Base-by-base conservation (phyloP, 2,113 vertebrate genomes). In the Sinosuthora webbiana region DNA sequence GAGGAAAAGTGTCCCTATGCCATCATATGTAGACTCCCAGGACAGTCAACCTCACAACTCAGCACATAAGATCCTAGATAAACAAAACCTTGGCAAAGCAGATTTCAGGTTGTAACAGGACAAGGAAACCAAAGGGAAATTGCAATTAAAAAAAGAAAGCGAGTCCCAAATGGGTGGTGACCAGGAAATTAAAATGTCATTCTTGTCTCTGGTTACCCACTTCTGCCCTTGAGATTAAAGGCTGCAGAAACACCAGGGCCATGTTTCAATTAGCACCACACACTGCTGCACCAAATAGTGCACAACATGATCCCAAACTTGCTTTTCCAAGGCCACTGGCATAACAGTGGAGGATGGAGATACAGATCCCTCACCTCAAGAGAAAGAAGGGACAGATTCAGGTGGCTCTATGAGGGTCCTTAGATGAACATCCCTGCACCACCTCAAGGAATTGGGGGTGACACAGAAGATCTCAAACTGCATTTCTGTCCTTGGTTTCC, bases 181-280 rank as follows among this genome's bases (percentile, higher is more conserved):
- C 27, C 68, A 90, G 90, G 83, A 96, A 94, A 93, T 63, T 28
- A 56, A 87, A 74, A 86, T 42, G 37, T 70, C 6, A 11, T 73
- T 83, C 24, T 70, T 7, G 2, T 33, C 25, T 81, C 89, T 78
- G 0, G 0, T 35, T 70, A 89, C 24, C 39, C 0, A 0, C 50
- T 69, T 35, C 56, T 90, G 67, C 20, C 64, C n/a, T 62, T 7
- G 3, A 1, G 2, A 65, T 24, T 71, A 53, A 83, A 87, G 65
- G 56, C 59, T 75, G 41, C 47, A 92, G 83, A 83, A 92, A 85
- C 11, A 77, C 22, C 52, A 74, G 52, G 52, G 68, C 30, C 59
- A 33, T 2, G 4, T 65, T 92, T 30, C 3, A 4, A 83, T 49
- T 6, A 90, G 53, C 76, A 80, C 22, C 49, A 35, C 24, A 33